These are phyloP conservation scores for Zapornia atra DNA, from an alignment of 2,113 vertebrate genomes.

Conservation along the genomic window DNA sequence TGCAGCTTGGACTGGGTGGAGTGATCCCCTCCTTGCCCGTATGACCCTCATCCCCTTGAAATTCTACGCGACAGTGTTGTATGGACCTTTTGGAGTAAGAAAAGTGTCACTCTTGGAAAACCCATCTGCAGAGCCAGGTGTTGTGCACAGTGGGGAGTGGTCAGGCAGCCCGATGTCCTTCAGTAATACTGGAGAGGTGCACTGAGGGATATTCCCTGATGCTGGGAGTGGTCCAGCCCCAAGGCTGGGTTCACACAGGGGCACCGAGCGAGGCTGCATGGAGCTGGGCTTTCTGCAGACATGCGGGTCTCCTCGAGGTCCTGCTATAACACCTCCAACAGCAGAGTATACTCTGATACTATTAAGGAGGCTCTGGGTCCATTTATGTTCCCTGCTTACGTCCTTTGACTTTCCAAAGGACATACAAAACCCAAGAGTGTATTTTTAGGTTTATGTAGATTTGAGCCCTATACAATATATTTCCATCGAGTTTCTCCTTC, in stretches of 20 bases:
- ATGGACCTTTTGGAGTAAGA: neutral
- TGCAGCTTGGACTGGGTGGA: neutral
- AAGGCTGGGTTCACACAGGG: neutral
- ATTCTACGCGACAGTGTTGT: neutral
- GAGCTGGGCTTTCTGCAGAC: neutral
- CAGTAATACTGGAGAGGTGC: neutral
- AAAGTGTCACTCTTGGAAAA: neutral
- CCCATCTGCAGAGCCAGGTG: neutral
- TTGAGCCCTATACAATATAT: neutral
- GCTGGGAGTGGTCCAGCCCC: neutral
- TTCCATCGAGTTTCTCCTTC: neutral
- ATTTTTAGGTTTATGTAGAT: neutral
- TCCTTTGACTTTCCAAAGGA: constrained; percentile 20
- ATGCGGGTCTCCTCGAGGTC: neutral
- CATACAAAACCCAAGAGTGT: neutral
- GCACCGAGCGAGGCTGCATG: neutral
- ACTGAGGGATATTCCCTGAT: neutral
- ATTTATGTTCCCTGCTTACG: neutral
- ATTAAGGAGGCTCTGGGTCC: neutral
- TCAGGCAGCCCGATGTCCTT: neutral
- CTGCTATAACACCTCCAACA: neutral
- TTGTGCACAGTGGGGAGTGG: neutral
- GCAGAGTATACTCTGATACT: neutral
- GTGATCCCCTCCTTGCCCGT: neutral
- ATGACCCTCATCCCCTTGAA: neutral